Evolutionary conservation across 1,140 invertebrate species (phyloP), one percentile per base, ranked within the genome.

Genomic region (Pogonomyrmex californicus): DNA sequence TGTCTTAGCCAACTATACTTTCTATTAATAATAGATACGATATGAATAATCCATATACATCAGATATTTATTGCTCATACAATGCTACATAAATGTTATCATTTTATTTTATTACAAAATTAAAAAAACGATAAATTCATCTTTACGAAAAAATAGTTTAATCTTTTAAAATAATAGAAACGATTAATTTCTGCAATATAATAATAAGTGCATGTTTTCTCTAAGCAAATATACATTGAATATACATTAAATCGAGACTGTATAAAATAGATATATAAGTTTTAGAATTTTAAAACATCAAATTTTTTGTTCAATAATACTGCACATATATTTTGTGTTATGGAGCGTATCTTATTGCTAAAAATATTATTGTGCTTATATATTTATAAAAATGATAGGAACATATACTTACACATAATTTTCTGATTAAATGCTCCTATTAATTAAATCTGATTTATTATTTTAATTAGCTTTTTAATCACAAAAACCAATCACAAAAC

Each of bases 401-500:
- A 47, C 9, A 5, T 71, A 56, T 12, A 71, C 17, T 65, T 44
- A 71, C 33, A 36, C 23, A 23, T 58, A 82, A 82, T 44, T 82
- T 70, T 36, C 30, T 30, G 6, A 62, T 49, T 10, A 38, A 73
- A 51, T 51, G 9, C 10, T 54, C 23, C 6, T 44, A 33, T 65
- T 49, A 51, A 66, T 73, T 87, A 41, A 66, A 62, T 30, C 41
- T 83, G 58, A 12, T 71, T 88, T 89, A 65, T 89, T 77, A 66
- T 89, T 89, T 87, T 77, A 91, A 90, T 93, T 93, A 93, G 95
- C 94, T 95, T 93, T 87, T 95, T 95, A 92, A 92, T 95, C 93
- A 95, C 94, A 94, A 92, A 94, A 93, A 94, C 94, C 90, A 89
- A 90, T 94, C 94, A 94, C 93, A 91, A 86, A 92, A 95, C 93